These are phyloP conservation scores for Cinclus mexicanus DNA, from an alignment of 2,113 vertebrate species.

Conservation along the genomic window DNA sequence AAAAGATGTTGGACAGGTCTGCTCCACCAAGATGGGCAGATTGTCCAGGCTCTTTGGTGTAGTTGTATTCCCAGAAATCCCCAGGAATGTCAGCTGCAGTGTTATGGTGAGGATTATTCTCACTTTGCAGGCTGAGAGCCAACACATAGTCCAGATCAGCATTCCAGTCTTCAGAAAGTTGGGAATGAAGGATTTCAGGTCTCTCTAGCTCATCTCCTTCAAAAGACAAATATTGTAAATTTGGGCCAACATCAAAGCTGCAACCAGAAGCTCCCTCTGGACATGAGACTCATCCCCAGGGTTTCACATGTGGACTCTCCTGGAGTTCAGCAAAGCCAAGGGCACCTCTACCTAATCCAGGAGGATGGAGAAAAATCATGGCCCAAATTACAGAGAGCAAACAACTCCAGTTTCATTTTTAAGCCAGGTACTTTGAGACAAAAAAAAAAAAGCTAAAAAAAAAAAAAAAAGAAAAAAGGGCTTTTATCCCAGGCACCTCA, in stretches of 20 bases:
- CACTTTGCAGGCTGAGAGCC: constrained; percentile 88
- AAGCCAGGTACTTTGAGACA: background rate
- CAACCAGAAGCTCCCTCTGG: background rate
- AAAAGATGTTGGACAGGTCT: background rate
- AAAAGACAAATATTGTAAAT: background rate
- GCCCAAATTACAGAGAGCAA: background rate
- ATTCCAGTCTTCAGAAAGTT: constrained; percentile 64
- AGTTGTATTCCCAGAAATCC: constrained; percentile 58
- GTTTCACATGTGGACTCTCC: background rate
- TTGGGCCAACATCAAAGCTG: background rate
- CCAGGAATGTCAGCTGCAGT: background rate
- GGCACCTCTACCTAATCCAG: background rate
- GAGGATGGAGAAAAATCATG: background rate
- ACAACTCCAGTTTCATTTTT: background rate
- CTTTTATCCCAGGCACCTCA: background rate
- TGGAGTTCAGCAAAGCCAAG: background rate
- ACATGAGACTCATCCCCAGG: background rate
- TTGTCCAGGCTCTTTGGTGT: background rate
- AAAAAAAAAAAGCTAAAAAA: too few relatives aligned
- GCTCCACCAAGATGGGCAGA: background rate
- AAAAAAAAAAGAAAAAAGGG: background rate
- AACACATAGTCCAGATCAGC: constrained; percentile 86
- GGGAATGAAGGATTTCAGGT: background rate
- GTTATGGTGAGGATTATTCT: background rate
- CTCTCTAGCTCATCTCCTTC: constrained; percentile 61